phyloP scores from a whole-genome alignment of 2,888 invertebrate species.

The Micoletzkya japonica region DNA sequence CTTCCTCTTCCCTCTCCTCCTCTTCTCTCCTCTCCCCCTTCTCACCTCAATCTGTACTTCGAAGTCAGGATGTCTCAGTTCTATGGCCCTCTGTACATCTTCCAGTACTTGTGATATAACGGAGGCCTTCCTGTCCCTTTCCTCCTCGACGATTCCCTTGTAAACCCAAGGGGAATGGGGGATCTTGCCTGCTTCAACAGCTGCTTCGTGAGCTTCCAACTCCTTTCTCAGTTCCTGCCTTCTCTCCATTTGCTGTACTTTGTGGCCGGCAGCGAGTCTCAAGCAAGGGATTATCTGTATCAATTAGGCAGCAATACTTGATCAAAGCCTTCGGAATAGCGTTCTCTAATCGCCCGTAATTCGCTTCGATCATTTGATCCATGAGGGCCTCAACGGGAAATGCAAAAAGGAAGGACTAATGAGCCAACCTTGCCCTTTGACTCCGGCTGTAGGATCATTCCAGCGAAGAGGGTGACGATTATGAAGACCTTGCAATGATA shows the following conservation, averaged over 20 bases:
- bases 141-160: no score
- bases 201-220: slow-evolving; percentile 35
- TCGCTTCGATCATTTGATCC: slow-evolving; percentile 57
- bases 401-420: background rate
- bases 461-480: slow-evolving; percentile 48
- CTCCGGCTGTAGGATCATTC: slow-evolving; percentile 57
- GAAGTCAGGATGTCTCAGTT: no score
- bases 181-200: slow-evolving; percentile 33
- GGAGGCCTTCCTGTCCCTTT: no score
- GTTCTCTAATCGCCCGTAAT: slow-evolving; percentile 53
- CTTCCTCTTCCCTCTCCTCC: background rate
- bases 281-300: slow-evolving; percentile 1
- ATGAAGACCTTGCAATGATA: slow-evolving; percentile 35
- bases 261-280: slow-evolving; percentile 55
- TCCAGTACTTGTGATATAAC: no score
- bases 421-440: slow-evolving; percentile 41
- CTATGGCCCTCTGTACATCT: no score
- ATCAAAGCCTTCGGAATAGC: slow-evolving; percentile 53
- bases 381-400: slow-evolving; percentile 43
- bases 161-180: slow-evolving; percentile 43
- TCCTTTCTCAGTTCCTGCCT: slow-evolving; percentile 40
- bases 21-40: no score
- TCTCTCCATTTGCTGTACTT: slow-evolving; percentile 50
- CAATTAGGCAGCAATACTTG: slow-evolving; percentile 32
- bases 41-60: no score